These are phyloP conservation scores for Mythimna impura DNA, from an alignment of 2,888 invertebrate species.

Conservation along the genomic window DNA sequence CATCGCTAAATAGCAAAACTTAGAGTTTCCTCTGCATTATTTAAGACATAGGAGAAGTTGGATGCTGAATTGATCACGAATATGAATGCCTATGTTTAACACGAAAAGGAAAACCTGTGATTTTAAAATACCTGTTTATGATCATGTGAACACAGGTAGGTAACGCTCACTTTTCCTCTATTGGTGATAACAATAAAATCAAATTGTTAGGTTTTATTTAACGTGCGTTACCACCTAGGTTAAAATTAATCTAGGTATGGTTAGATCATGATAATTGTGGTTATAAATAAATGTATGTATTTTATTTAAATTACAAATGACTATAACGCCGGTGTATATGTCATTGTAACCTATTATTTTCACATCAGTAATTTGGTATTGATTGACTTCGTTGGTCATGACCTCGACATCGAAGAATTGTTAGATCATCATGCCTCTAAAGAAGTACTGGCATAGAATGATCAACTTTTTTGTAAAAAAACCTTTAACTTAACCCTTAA, in stretches of 20 bases:
- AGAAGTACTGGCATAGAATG: not conserved
- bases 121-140: not conserved
- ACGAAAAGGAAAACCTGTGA: not conserved
- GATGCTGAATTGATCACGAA: not conserved
- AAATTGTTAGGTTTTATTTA: not conserved
- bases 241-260: not conserved
- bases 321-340: not conserved
- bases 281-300: constrained; percentile 1
- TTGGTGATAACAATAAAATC: not conserved
- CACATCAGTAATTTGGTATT: constrained; percentile 32
- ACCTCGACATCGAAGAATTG: constrained; percentile 49
- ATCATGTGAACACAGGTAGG: constrained; percentile 5
- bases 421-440: constrained; percentile 35
- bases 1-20: not conserved
- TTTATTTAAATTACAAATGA: not conserved
- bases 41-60: not conserved
- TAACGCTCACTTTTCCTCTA: not conserved
- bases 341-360: constrained; percentile 29
- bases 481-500: no score
- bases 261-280: constrained; percentile 3
- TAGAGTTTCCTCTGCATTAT: not conserved
- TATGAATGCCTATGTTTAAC: not conserved
- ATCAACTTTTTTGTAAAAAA: not conserved
- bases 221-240: not conserved
- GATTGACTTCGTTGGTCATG: constrained; percentile 27